Evolutionary conservation across 2,888 invertebrate species (phyloP), one percentile per base, ranked within the genome.

Genomic region (Netelia inedita): DNA sequence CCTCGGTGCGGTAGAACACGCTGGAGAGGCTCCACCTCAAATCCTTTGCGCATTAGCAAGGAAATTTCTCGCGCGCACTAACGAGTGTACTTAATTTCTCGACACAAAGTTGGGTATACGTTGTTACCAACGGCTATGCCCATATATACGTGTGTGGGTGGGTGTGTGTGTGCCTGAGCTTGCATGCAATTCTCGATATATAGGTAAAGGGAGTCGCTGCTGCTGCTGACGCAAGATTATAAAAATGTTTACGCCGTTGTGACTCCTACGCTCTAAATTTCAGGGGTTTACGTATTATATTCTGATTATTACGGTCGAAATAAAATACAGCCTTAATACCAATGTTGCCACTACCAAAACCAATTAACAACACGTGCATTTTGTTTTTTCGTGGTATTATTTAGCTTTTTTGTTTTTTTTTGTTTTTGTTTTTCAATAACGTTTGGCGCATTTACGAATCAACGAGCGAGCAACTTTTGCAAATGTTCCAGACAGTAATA

Each of bases 21-120:
- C 35, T 57, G 63, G 66, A 55, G 75, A 82, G 43, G 76, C 68
- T 53, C 59, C 71, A 57, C 69, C 74, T 79, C 74, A 79, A 91
- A 92, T 92, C 90, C 89, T 92, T 91, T 87, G 85, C 86, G 86
- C 92, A 89, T 92, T 92, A 92, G 90, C 89, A 86, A 88, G 88
- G 88, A 87, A 89, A 88, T 89, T 88, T 87, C 87, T 86, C 82
- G 53, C 68, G 80, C 76, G 59, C 85, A 88, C 92, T 92, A 92
- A 91, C 90, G 90, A 92, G 91, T 87, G 87, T 88, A 91, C 90
- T 91, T 92, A 91, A 92, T 91, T 90, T 89, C 89, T 85, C 88
- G 88, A 74, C 85, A 69, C 53, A 57, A 41, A 57, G 72, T 57
- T 73, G 35, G 61, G 79, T 72, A 55, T 71, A 68, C 74, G 73